phyloP scores from a whole-genome alignment of 1,140 invertebrate species.

The Rhyacophila brunnea region DNA sequence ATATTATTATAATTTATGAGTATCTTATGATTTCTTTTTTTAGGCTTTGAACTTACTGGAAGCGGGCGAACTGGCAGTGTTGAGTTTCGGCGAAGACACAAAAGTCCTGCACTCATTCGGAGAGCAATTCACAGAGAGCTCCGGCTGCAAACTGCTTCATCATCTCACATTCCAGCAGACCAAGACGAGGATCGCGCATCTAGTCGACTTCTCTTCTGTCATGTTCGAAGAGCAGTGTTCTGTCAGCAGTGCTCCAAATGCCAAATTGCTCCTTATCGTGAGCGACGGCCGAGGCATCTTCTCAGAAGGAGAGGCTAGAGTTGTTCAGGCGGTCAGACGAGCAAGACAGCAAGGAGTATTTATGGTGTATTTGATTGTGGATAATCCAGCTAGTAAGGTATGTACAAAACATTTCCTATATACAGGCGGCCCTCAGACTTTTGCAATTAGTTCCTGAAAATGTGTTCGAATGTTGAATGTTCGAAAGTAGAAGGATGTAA shows the following conservation, averaged over 20 bases:
- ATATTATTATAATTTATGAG: too few relatives aligned
- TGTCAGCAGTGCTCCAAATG: slow-evolving; percentile 61
- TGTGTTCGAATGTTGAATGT: too few relatives aligned
- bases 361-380: slow-evolving; percentile 92
- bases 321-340: slow-evolving; percentile 75
- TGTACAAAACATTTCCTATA: too few relatives aligned
- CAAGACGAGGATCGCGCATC: slow-evolving; percentile 74
- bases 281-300: slow-evolving; percentile 93
- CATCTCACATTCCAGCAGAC: slow-evolving; percentile 79
- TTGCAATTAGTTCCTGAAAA: too few relatives aligned
- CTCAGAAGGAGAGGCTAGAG: slow-evolving; percentile 79
- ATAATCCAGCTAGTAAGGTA: slow-evolving; percentile 89
- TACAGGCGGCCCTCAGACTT: too few relatives aligned
- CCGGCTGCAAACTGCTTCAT: slow-evolving; percentile 76
- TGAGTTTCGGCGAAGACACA: slow-evolving; percentile 90
- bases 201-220: slow-evolving; percentile 76
- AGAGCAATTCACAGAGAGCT: slow-evolving; percentile 80
- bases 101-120: slow-evolving; percentile 82
- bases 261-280: slow-evolving; percentile 87
- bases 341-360: slow-evolving; percentile 84
- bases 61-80: slow-evolving; percentile 85
- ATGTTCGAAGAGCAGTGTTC: slow-evolving; percentile 63
- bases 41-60: slow-evolving; percentile 90
- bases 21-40: slow-evolving; percentile 25
- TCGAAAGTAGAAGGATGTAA: too few relatives aligned